Base-by-base conservation (phyloP, 2,113 vertebrate species). In the Larimichthys crocea region DNA sequence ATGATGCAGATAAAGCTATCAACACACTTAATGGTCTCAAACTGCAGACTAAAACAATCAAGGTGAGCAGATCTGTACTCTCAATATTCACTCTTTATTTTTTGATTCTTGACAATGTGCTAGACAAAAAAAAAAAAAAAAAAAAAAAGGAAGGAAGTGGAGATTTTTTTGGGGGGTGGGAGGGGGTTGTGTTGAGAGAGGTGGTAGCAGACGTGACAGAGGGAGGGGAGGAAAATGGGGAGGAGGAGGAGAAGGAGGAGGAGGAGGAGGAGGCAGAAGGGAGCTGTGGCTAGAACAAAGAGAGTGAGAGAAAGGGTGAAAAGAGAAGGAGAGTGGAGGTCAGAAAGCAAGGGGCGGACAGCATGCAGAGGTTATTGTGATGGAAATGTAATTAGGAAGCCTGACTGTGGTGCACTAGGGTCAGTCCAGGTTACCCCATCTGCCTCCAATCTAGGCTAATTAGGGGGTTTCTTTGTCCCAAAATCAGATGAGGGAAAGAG, bases 31-130 rank as follows among this genome's bases (percentile, higher is more conserved):
- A 99, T 26, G 98, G 98, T 82, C 98, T 99, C 85, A 98, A 98
- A 89, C 93, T 99, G 88, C 98, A 99, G 91, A 99, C 97, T 70
- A 99, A 99, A 96, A 98, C 97, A 94, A 99, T 98, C 95, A 99
- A 99, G 97, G 97, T 99, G 87, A 93, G 95, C 40, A 31, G 11
- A 48, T 48, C 22, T 61, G 26, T 19, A 19, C 65, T 31, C 24
- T 57, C 29, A 55, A 66, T 3, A 42, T 24, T 31, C 49, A 52
- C 35, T 44, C 10, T 16, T 57, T 1, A 10, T 53, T 48, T 67
- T 82, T 80, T 17, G 0, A 44, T 76, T 71, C 60, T 62, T 64
- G 50, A 66, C 20, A 20, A 50, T 3, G 10, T 17, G 50, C 71
- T 24, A 49, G 62, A 87, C 78, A 81, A 79, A 83, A 75, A 68